phyloP scores from a whole-genome alignment of 2,113 vertebrate species.

The Sclerurus mexicanus region DNA sequence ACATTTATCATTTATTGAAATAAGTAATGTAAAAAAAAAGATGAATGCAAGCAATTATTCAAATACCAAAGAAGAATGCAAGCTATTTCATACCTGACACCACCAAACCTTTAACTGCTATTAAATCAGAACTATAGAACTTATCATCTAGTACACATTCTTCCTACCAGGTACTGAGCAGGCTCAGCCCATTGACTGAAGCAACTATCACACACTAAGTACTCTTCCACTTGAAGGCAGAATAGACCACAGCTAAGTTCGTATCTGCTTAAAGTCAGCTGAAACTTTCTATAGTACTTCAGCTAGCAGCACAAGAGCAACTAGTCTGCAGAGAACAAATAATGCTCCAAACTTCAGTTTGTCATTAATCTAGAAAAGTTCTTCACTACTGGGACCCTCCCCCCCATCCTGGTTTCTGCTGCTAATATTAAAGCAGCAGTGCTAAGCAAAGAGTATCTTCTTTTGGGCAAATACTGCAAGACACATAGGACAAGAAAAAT shows the following conservation, averaged over 20 bases:
- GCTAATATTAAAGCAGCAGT: neutral
- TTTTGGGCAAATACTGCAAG: neutral
- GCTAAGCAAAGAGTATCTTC: neutral
- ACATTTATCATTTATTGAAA: too few relatives aligned
- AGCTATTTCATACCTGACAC: neutral
- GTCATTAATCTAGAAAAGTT: neutral
- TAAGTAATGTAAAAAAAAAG: too few relatives aligned
- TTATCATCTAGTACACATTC: neutral
- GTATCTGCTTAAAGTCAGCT: neutral
- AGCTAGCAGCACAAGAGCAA: neutral
- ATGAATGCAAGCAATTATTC: neutral
- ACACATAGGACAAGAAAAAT: neutral
- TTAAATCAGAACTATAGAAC: neutral
- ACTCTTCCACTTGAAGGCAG: neutral
- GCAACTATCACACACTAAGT: neutral
- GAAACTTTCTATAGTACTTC: neutral
- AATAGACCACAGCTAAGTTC: neutral
- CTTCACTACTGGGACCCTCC: neutral
- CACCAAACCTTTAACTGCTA: neutral
- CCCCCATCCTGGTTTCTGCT: neutral
- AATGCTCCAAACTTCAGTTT: neutral
- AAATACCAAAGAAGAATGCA: neutral
- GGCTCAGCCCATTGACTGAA: neutral
- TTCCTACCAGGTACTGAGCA: neutral
- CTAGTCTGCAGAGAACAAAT: neutral